Conservation (phyloP, 2,888 invertebrate species). For the Cyclophora albipunctata region DNA sequence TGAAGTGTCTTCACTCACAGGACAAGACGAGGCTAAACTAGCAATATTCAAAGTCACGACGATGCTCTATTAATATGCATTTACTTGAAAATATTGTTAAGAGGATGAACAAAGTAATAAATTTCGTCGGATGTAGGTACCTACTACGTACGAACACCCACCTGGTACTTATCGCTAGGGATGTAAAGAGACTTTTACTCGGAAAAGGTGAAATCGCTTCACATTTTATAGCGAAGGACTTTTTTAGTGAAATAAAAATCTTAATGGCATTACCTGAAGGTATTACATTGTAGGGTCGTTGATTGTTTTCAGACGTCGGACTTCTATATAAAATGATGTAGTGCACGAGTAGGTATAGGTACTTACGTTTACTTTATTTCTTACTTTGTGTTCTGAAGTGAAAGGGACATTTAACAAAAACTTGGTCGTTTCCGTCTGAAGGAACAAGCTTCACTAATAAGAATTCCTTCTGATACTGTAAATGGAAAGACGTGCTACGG, state of each 20-base stretch:
- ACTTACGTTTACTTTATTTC: constrained; percentile 51
- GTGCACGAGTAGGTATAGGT: constrained; percentile 33
- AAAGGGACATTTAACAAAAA: constrained; percentile 56
- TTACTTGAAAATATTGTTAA: background rate
- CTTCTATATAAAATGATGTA: background rate
- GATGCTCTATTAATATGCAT: background rate
- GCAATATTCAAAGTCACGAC: background rate
- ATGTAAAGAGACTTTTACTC: constrained; percentile 16
- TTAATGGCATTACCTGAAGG: constrained; percentile 19
- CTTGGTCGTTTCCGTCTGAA: constrained; percentile 61
- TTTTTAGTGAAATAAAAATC: constrained; percentile 19
- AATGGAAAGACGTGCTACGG: constrained; percentile 66
- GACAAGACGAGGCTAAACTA: background rate
- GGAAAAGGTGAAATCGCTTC: constrained; percentile 17
- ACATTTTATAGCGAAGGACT: constrained; percentile 19
- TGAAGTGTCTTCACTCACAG: too few species aligned
- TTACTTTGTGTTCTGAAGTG: constrained; percentile 49
- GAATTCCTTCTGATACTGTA: constrained; percentile 66
- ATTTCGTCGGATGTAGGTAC: background rate
- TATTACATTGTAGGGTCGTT: constrained; percentile 30
- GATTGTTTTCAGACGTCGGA: constrained; percentile 35
- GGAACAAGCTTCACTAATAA: constrained; percentile 65
- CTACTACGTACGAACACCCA: background rate
- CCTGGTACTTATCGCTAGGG: constrained; percentile 12
- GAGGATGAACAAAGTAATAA: background rate